phyloP scores from a whole-genome alignment of 2,113 vertebrate genomes.

The Chinchilla lanigera region DNA sequence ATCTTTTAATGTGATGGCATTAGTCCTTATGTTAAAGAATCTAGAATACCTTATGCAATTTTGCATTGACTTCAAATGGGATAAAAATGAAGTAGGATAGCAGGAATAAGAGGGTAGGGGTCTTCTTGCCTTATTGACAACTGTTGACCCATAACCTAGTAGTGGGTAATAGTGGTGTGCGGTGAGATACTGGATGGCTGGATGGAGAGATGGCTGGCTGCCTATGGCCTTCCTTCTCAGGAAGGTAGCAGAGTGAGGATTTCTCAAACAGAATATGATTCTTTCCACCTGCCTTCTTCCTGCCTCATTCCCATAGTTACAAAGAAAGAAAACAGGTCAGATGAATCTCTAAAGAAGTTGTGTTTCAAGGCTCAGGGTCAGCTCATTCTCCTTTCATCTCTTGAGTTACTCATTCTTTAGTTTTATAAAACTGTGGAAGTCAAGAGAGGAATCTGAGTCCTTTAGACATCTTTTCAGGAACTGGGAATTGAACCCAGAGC shows the following conservation, averaged over 20 bases:
- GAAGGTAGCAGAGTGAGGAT: background rate
- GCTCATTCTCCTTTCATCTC: background rate
- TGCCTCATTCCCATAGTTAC: background rate
- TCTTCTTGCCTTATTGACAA: background rate
- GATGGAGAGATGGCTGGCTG: background rate
- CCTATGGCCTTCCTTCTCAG: background rate
- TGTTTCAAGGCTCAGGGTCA: background rate
- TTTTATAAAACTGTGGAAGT: constrained; percentile 14
- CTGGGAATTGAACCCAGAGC: background rate
- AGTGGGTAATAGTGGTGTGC: background rate
- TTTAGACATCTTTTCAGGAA: background rate
- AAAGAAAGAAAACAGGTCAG: background rate
- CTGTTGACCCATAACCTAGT: background rate
- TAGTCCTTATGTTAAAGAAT: background rate
- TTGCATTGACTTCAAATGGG: background rate
- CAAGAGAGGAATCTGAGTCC: constrained; percentile 9
- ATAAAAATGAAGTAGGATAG: background rate
- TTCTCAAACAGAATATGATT: background rate
- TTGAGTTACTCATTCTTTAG: constrained; percentile 10
- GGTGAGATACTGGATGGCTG: background rate
- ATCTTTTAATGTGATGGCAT: background rate
- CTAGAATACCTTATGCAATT: background rate
- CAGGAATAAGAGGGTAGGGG: background rate
- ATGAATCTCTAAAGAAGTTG: background rate
- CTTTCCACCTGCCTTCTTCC: background rate